Evolutionary conservation across 2,797 vertebrate species (phyloP).

Genomic region (Alcedo atthis): DNA sequence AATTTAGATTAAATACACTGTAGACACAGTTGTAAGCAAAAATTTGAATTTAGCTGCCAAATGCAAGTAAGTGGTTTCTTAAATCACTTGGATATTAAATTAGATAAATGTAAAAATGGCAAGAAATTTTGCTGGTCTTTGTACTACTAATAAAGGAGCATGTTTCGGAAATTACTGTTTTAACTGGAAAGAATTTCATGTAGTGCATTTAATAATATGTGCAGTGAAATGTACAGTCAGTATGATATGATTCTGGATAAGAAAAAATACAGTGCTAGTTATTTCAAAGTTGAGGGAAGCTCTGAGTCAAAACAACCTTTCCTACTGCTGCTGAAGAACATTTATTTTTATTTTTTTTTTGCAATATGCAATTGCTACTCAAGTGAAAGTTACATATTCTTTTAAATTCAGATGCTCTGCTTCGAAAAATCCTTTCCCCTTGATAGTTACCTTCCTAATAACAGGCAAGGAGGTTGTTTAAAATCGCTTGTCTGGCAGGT

Average conservation of each 20-base stretch:
- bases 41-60: background rate
- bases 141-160: background rate
- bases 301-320: background rate
- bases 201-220: background rate
- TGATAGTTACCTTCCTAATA: background rate
- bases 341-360: background rate
- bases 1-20: background rate
- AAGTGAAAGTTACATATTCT: background rate
- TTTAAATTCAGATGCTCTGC: background rate
- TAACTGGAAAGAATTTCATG: background rate
- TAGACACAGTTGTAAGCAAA: background rate
- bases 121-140: background rate
- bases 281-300: background rate
- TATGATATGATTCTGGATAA: background rate
- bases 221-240: background rate
- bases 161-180: background rate
- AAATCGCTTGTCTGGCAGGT: background rate
- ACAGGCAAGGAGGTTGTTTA: background rate
- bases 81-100: background rate
- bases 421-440: background rate
- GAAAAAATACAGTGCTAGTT: background rate
- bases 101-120: background rate
- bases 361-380: background rate
- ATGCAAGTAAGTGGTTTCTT: slow-evolving; percentile 1
- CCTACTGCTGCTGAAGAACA: background rate